A percentile compares a stretch with the other conserved stretches of the same genome.
phyloP scores from a whole-genome alignment of 2,797 vertebrate species.

The Acipenser ruthenus region DNA sequence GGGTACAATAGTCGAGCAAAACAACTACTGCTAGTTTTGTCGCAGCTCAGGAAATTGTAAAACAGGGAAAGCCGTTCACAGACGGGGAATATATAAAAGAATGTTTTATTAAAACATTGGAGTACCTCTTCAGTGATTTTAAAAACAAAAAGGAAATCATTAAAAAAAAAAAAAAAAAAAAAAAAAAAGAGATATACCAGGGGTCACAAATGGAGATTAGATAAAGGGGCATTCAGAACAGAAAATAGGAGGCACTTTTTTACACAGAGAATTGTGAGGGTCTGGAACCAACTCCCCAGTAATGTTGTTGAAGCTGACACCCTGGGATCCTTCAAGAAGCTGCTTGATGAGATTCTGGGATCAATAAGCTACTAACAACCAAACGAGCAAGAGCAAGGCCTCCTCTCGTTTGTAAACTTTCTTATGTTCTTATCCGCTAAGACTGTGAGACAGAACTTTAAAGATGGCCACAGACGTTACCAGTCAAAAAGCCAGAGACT shows the following conservation, averaged over 20 bases:
- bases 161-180: conserved; percentile 15
- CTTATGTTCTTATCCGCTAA: conserved; percentile 15
- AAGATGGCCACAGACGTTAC: conserved; percentile 26
- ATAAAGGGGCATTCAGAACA: too few relatives aligned
- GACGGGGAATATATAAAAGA: conserved; percentile 15
- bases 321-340: too few relatives aligned
- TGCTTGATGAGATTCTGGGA: too few relatives aligned
- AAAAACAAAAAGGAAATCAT: conserved; percentile 21
- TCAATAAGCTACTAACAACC: too few relatives aligned
- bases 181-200: conserved; percentile 8
- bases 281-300: too few relatives aligned
- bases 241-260: too few relatives aligned
- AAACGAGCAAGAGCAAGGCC: too few relatives aligned
- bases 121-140: conserved; percentile 14
- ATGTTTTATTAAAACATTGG: conserved; percentile 16
- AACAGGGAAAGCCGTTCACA: conserved; percentile 1
- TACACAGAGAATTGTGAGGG: too few relatives aligned
- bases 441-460: conserved; percentile 17
- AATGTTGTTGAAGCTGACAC: too few relatives aligned
- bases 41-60: conserved; percentile 10
- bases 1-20: conserved; percentile 10
- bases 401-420: background rate
- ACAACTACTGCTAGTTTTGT: conserved; percentile 9
- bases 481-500: conserved; percentile 13
- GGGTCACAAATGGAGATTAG: too few relatives aligned